Base-by-base conservation (phyloP, 1,140 invertebrate species). In the Drosophila mojavensis region DNA sequence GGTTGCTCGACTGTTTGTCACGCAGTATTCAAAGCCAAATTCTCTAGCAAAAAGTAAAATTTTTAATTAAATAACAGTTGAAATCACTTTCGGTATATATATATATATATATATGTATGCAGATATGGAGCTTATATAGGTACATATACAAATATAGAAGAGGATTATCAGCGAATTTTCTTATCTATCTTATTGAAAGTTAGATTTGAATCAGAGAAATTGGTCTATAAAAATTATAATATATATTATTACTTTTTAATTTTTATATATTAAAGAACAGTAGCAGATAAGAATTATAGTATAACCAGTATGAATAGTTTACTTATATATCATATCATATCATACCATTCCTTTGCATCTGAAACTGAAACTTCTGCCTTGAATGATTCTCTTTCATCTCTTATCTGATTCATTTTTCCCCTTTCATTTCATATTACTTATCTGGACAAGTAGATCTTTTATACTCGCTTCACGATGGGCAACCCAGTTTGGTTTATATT, bases 401-500 rank as follows among this genome's bases (percentile, higher is more conserved):
- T 79, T 85, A 86, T 85, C 75, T 75, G 33, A 33, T 58, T 68
- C 75, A 71, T 39, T 60, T 24, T 3, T 13, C 36, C 2, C 3
- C 10, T 11, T 4, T 39, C 11, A 39, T 39, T 39, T 39, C 11
- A 7, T 45, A 66, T 81, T 75, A 70, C 71, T 79, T 86, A 86
- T 85, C 75, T 47, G 11, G 54, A 72, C 59, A 89, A 67, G 45
- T 41, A 53, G 59, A 48, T 54, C 43, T 56, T 66, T 59, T 56
- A 13, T 13, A 39, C 6, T 11, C 36, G 51, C 70, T 63, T 39
- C 4, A 68, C 79, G 60, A 93, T 93, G 93, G 91, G 80, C n/a
- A 94, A 94, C 92, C 91, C 93, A 36, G 41, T 96, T 10, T 96
- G 95, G 94, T 95, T 95, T 48, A 93, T 97, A 36, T 93, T 97